Evolutionary conservation across 1,140 invertebrate genomes (phyloP), one percentile per base, ranked within the genome.

Genomic region (Acyrthosiphon pisum): DNA sequence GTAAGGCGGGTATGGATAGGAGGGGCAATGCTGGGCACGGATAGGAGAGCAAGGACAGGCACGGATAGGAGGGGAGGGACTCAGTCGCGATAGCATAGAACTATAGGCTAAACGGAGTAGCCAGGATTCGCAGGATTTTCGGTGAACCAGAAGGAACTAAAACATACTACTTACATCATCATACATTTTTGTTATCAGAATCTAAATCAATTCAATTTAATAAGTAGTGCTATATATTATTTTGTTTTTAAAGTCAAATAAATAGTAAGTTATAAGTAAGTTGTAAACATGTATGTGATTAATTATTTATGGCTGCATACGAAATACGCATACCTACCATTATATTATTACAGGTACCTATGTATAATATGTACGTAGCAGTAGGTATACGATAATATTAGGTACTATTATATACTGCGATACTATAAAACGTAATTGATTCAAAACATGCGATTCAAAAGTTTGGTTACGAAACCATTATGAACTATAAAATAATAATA

Each of bases 401-500:
- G n/a, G n/a, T n/a, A 41, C 41, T 68, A 68, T 68, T 46, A 60
- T 48, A 50, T 30, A n/a, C 3, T 68, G 4, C 60, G 11, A 68
- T 68, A n/a, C 9, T n/a, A 68, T 14, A n/a, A 68, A 60, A 68
- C 44, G 26, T 30, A 26, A 86, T 86, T 86, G 22, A 87, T 41
- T 30, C 14, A 87, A 86, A 86, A 87, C 84, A 87, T 35, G 87
- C 48, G n/a, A 50, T 37, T 48, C 87, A 30, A 50, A 50, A 89
- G 87, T 53, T 89, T 35, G 87, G n/a, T 89, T 53, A 53, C 35
- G 48, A 89, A 35, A 53, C 60, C 30, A 68, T 68, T 4, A 68
- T 68, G 60, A 68, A 14, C 48, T 89, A 53, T 37, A 37, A 53
- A 53, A 87, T 87, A 46, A 87, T 87, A 48, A 87, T 48, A 87